Base-by-base conservation (phyloP, 30 jellyfish, hydroid and myxozoan genomes). In the Kudoa iwatai region DNA sequence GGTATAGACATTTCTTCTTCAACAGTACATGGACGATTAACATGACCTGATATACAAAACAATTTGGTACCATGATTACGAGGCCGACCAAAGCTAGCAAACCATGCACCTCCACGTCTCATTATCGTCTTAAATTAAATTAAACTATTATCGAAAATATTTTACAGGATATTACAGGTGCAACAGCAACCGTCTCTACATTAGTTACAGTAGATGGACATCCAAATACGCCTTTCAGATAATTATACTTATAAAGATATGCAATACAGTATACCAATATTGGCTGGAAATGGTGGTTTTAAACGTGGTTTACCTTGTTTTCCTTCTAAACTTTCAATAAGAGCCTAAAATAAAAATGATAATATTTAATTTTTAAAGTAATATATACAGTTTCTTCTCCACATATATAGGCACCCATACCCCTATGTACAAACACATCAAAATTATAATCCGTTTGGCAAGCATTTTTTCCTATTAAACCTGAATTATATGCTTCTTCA, bases 211-310 rank as follows among this genome's bases (percentile, higher is more conserved):
- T 71, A 16, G 93, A 59, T 32, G 93, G 93, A 45, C 93, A 71
- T 0, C 93, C 93, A 54, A 60, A 71, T 9, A 71, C 61, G 35
- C 90, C 83, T 59, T 12, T 0, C n/a, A n/a, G n/a, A n/a, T n/a
- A n/a, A n/a, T n/a, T 33, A 46, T 20, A 13, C 19, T 21, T 45
- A 23, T 45, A 50, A 23, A 23, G 10, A 45, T 45, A 4, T 13
- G 10, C 4, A 3, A 13, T n/a, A 31, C 18, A n/a, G n/a, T 62
- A 14, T 23, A 52, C 85, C 93, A 42, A 62, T 55, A 48, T 71
- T 87, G n/a, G 93, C 93, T 0, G 93, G 93, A 33, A 71, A 71
- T 47, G 93, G 93, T 0, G 93, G 93, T 53, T 71, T 71, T 79
- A 71, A 34, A 24, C 93, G 48, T 22, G 93, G 93, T 40, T 71